A percentile compares a stretch with the other conserved stretches of the same genome.
Evolutionary conservation across 92 coral and sea anemone species (phyloP).

Genomic region (Paragorgia papillata): DNA sequence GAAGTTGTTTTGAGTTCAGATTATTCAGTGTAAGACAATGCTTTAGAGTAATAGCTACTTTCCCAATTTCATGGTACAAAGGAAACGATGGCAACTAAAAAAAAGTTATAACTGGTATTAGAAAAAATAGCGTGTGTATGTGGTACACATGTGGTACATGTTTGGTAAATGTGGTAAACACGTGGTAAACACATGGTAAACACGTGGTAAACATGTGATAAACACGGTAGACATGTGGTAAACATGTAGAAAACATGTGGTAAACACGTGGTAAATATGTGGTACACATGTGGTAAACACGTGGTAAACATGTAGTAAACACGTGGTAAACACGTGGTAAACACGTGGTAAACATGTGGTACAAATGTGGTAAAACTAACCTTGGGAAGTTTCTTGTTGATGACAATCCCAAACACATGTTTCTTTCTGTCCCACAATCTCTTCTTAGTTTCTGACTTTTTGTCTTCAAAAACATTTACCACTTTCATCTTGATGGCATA

Average conservation of each 20-base stretch:
- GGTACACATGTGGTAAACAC: too few relatives aligned
- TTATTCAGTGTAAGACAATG: constrained; percentile 1
- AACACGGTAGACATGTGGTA: too few relatives aligned
- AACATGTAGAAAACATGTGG: too few relatives aligned
- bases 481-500: constrained; percentile 61
- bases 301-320: too few relatives aligned
- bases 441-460: constrained; percentile 26
- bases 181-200: too few relatives aligned
- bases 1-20: constrained; percentile 9
- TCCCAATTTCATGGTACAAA: constrained; percentile 74
- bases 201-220: too few relatives aligned
- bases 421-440: constrained; percentile 29
- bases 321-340: too few relatives aligned
- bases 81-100: constrained; percentile 68
- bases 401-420: constrained; percentile 60
- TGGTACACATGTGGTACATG: too few relatives aligned
- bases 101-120: background rate
- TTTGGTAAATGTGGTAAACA: too few relatives aligned
- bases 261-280: too few relatives aligned
- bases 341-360: too few relatives aligned
- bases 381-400: constrained; percentile 57
- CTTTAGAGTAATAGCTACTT: constrained; percentile 54
- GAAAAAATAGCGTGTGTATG: constrained; percentile 9
- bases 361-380: constrained; percentile 40
- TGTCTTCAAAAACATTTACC: constrained; percentile 19